Conservation (phyloP, 2,888 invertebrate species). For the Cistogaster globosa region DNA sequence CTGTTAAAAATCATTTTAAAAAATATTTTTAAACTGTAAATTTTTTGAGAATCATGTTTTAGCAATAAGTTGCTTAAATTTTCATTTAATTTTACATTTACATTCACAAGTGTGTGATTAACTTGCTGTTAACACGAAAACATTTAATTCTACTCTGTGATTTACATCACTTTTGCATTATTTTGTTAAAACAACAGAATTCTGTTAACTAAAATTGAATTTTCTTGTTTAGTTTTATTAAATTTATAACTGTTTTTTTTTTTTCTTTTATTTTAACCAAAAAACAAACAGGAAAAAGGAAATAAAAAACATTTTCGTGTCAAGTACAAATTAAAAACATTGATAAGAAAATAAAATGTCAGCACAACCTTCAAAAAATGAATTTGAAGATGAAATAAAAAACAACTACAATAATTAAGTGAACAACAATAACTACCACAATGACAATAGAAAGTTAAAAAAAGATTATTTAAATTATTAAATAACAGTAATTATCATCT, state of each 20-base stretch:
- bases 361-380: slow-evolving; percentile 15
- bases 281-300: slow-evolving; percentile 16
- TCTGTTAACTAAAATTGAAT: slow-evolving; percentile 52
- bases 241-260: slow-evolving; percentile 39
- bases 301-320: slow-evolving; percentile 74
- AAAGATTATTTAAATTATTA: slow-evolving; percentile 77
- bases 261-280: not conserved
- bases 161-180: slow-evolving; percentile 13
- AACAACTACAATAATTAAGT: slow-evolving; percentile 12
- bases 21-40: too few species aligned
- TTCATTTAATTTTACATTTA: not conserved
- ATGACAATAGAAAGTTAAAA: slow-evolving; percentile 43
- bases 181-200: not conserved
- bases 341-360: slow-evolving; percentile 51
- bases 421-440: slow-evolving; percentile 8
- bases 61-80: too few species aligned
- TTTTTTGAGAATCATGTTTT: too few species aligned
- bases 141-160: not conserved
- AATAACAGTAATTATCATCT: slow-evolving; percentile 82
- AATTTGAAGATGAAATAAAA: slow-evolving; percentile 6
- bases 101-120: not conserved
- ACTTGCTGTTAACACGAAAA: not conserved
- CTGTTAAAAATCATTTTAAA: too few species aligned
- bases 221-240: slow-evolving; percentile 62
- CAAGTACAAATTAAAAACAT: slow-evolving; percentile 77